Evolutionary conservation across 2,888 invertebrate species (phyloP), one percentile per base, ranked within the genome.

Genomic region (Aethes cnicana): DNA sequence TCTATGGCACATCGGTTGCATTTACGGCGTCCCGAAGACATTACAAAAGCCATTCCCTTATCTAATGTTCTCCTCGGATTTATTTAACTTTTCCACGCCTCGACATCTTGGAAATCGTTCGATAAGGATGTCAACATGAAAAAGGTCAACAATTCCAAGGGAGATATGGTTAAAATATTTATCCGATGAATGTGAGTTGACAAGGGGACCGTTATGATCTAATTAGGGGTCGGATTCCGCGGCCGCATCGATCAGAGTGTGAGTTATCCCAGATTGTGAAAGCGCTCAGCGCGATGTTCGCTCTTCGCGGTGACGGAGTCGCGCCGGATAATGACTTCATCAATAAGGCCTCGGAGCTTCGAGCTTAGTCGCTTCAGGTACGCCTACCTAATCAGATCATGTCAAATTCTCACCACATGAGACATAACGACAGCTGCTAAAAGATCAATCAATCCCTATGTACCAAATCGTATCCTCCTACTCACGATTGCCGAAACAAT

Each of bases 11-110:
- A 81, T 84, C 77, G 82, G 84, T 79, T 86, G 86, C 87, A 84
- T 86, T 87, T 84, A 86, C 85, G 85, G 75, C 84, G 77, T 83
- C 84, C 85, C 84, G 80, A 87, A 87, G 75, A 88, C 88, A 88
- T 88, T 89, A 88, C 84, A 84, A 84, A 85, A 81, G 82, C 87
- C 80, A 86, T 89, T 87, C 77, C 81, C 80, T 85, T 88, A 87
- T 88, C 88, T 87, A 84, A 88, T 84, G 88, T 81, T 75, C 81
- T 72, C 72, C 65, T 80, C 79, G 78, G 86, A 87, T 88, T 86
- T 88, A 89, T 87, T 87, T 86, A 85, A 85, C 82, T 80, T 84
- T 84, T 84, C 80, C 84, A 85, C 84, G 84, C 84, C 84, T 80
- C 74, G 76, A 72, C 81, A 82, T 84, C 85, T 81, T 73, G 77